phyloP scores from a whole-genome alignment of 1,140 invertebrate genomes.

The Diorhabda elongata region DNA sequence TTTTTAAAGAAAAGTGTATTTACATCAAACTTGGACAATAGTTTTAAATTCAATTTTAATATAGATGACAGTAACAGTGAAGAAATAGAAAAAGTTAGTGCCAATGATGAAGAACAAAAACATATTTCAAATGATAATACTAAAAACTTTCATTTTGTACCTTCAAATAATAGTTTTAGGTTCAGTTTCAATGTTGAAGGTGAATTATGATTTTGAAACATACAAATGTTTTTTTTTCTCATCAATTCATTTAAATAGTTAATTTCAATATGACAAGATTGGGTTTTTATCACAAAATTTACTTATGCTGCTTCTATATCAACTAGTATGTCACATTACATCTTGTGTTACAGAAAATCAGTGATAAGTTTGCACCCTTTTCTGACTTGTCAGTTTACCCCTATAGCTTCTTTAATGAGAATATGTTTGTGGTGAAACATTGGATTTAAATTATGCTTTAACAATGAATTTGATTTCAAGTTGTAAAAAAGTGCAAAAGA shows the following conservation, averaged over 20 bases:
- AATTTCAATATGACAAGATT: too few species aligned
- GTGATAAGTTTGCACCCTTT: too few species aligned
- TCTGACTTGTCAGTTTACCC: too few species aligned
- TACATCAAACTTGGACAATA: slow-evolving; percentile 35
- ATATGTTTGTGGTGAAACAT: too few species aligned
- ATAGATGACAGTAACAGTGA: slow-evolving; percentile 20
- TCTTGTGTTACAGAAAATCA: too few species aligned
- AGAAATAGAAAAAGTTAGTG: slow-evolving; percentile 12
- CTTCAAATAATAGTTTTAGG: slow-evolving; percentile 48
- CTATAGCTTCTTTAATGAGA: too few species aligned
- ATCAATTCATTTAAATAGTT: background rate
- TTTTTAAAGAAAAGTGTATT: slow-evolving; percentile 55
- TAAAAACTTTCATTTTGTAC: slow-evolving; percentile 32
- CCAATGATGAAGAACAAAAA: background rate
- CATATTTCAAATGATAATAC: slow-evolving; percentile 1
- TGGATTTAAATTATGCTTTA: too few species aligned
- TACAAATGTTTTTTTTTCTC: background rate
- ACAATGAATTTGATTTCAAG: too few species aligned
- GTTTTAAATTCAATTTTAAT: slow-evolving; percentile 50
- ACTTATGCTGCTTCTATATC: too few species aligned
- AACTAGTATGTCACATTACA: too few species aligned
- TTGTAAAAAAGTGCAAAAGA: too few species aligned
- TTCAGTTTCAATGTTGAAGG: slow-evolving; percentile 52
- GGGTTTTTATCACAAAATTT: too few species aligned
- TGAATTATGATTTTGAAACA: background rate